These are phyloP conservation scores for Synergus gifuensis DNA, from an alignment of 2,888 invertebrate genomes.

Conservation along the genomic window DNA sequence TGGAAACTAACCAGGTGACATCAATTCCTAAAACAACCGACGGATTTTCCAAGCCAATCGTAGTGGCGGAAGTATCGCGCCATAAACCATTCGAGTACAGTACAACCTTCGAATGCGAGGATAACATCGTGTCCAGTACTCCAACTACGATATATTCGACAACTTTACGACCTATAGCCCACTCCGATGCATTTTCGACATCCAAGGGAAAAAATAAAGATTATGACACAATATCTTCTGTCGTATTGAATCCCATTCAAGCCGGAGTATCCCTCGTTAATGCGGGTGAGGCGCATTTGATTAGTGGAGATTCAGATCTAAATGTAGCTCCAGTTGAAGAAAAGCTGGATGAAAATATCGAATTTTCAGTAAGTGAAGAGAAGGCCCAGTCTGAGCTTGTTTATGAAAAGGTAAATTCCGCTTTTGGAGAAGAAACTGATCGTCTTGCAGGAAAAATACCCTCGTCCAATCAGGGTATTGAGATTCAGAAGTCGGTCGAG, in stretches of 20 bases:
- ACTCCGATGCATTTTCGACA: constrained; percentile 34
- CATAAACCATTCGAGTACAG: constrained; percentile 60
- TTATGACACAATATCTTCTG: constrained; percentile 59
- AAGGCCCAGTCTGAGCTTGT: constrained; percentile 34
- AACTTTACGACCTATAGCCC: constrained; percentile 51
- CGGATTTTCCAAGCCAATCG: constrained; percentile 68
- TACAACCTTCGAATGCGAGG: constrained; percentile 60
- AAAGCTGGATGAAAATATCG: constrained; percentile 56
- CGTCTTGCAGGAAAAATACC: constrained; percentile 41
- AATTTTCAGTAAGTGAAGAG: constrained; percentile 16
- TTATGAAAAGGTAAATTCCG: constrained; percentile 55
- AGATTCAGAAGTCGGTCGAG: constrained; percentile 74
- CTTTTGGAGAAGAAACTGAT: constrained; percentile 44
- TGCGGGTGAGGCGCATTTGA: constrained; percentile 62
- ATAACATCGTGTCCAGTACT: constrained; percentile 61
- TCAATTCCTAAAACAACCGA: constrained; percentile 37
- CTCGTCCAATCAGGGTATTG: constrained; percentile 59
- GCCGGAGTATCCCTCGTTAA: constrained; percentile 71
- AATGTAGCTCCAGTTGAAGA: constrained; percentile 59
- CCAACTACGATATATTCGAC: constrained; percentile 35
- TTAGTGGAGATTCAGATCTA: constrained; percentile 47
- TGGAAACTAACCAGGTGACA: constrained; percentile 35
- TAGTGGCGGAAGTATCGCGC: constrained; percentile 68
- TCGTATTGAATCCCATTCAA: constrained; percentile 70
- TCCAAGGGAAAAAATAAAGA: constrained; percentile 48